A percentile compares a stretch with the other conserved stretches of the same genome.
phyloP scores from a whole-genome alignment of 1,140 invertebrate species.

The Diprion similis region DNA sequence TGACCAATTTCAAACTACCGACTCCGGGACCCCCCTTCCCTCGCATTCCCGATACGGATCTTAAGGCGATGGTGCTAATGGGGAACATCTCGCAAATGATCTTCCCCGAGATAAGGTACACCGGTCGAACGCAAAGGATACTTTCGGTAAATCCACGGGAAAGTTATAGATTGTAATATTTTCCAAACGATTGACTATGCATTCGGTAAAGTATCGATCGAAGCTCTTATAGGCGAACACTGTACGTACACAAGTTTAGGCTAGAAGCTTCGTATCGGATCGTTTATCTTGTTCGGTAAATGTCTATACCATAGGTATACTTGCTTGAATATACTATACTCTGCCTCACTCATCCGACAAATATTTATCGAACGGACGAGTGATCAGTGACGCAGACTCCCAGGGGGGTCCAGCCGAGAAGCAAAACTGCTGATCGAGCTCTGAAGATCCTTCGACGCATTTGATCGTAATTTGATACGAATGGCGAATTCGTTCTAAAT shows the following conservation, averaged over 20 bases:
- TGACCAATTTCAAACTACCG: no score
- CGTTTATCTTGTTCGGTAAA: no score
- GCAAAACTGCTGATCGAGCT: not conserved
- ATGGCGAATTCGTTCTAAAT: not conserved
- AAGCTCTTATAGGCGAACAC: not conserved
- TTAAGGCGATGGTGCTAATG: no score
- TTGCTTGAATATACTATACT: not conserved
- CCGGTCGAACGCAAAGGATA: no score
- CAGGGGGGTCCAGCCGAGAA: not conserved
- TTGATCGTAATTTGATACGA: not conserved
- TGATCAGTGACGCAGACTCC: not conserved
- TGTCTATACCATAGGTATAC: not conserved
- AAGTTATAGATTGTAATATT: not conserved
- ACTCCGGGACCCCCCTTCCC: no score
- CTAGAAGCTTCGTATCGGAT: no score
- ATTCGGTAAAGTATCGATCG: not conserved
- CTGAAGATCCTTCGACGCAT: not conserved
- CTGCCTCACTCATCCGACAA: not conserved
- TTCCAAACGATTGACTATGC: not conserved
- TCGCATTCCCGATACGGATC: no score
- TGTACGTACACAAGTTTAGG: not conserved
- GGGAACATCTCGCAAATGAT: no score
- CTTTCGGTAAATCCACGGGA: no score
- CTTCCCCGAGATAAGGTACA: no score
- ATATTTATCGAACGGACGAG: not conserved